phyloP scores from a whole-genome alignment of 2,797 vertebrate genomes.

The Syncerus caffer region DNA sequence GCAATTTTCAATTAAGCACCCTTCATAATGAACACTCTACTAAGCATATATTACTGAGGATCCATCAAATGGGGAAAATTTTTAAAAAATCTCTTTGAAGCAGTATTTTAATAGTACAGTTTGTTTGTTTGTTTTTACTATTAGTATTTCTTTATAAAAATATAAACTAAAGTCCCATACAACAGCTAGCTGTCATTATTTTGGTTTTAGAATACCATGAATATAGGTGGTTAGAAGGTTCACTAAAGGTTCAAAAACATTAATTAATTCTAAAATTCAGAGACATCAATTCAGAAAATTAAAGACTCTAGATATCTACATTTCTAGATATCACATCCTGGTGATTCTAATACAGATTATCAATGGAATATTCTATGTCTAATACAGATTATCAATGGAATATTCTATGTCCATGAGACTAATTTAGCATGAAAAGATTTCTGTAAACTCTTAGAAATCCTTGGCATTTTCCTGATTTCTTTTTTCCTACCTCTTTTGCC shows the following conservation, averaged over 20 bases:
- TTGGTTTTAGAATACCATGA: background rate
- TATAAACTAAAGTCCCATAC: background rate
- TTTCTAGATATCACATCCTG: background rate
- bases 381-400: background rate
- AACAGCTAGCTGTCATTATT: background rate
- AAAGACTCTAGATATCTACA: background rate
- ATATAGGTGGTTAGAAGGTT: background rate
- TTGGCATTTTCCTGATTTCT: background rate
- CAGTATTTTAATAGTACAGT: background rate
- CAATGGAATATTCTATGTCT: background rate
- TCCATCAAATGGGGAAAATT: background rate
- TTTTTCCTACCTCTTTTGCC: background rate
- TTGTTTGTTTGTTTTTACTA: background rate
- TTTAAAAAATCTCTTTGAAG: background rate
- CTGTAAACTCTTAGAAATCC: background rate
- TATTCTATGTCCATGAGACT: background rate
- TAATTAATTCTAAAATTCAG: background rate
- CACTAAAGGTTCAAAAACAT: background rate
- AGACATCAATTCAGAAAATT: background rate
- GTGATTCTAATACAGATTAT: background rate
- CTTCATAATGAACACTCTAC: background rate
- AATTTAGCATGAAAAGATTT: background rate
- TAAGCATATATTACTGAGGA: background rate
- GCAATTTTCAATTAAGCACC: background rate
- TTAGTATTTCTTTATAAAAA: background rate